Percentiles rank a stretch among this genome's conserved stretches.
phyloP scores from a whole-genome alignment of 2,888 invertebrate species.

The Xylota sylvarum region DNA sequence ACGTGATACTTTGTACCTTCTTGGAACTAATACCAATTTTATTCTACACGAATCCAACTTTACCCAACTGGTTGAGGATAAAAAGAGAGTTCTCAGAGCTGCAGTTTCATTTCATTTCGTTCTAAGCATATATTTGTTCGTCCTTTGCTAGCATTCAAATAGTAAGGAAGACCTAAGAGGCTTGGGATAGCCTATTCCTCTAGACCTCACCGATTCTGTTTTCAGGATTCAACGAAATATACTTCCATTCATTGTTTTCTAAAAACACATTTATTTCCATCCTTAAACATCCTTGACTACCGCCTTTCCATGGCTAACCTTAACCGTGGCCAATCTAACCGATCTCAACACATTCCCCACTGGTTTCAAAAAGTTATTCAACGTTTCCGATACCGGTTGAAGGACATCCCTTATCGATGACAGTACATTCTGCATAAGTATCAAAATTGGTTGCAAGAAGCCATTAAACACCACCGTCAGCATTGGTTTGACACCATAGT shows the following conservation, averaged over 20 bases:
- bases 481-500: slow-evolving; percentile 89
- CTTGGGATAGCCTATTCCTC: too few relatives aligned
- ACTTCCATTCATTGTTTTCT: neutral
- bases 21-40: too few relatives aligned
- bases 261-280: slow-evolving; percentile 13
- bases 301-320: slow-evolving; percentile 31
- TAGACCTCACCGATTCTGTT: too few relatives aligned
- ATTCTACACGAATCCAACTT: too few relatives aligned
- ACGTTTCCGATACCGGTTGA: slow-evolving; percentile 87
- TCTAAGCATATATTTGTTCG: too few relatives aligned
- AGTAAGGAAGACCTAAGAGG: too few relatives aligned
- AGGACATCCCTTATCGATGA: slow-evolving; percentile 88
- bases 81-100: too few relatives aligned
- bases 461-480: slow-evolving; percentile 88
- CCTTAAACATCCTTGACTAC: slow-evolving; percentile 27
- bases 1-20: too few relatives aligned
- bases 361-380: slow-evolving; percentile 85
- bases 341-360: slow-evolving; percentile 80
- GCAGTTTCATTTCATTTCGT: too few relatives aligned
- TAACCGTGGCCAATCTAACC: slow-evolving; percentile 81
- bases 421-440: slow-evolving; percentile 87
- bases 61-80: too few relatives aligned
- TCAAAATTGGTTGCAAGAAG: slow-evolving; percentile 88
- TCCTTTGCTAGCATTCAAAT: too few relatives aligned
- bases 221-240: too few relatives aligned